Base-by-base conservation (phyloP, 2,888 invertebrate species). In the Erynnis tages region DNA sequence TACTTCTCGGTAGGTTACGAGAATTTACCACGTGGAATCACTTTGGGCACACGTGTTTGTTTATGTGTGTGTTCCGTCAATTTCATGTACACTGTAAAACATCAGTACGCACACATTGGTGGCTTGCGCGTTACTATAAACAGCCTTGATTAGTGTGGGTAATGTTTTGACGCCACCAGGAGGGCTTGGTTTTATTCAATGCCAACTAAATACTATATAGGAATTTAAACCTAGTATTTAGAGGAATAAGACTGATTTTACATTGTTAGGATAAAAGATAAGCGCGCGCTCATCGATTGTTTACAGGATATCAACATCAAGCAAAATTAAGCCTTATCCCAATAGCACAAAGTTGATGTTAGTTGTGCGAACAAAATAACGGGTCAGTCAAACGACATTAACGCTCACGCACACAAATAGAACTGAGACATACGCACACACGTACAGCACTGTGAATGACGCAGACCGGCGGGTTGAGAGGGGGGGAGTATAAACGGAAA, bases 391-490 rank as follows among this genome's bases (percentile, higher is more conserved):
- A 17, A 30, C 38, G 40, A 16, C 10, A n/a, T 10, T 29, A 34
- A 34, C 54, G 37, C n/a, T 29, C 32, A 56, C 58, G 10, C 62
- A 66, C 56, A 60, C 60, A 40, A 14, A 34, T 38, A 38, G 27
- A 38, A 38, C 7, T 10, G 7, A 23, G 32, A 34, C 19, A 47
- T 32, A 10, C 67, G 68, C 53, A 56, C 55, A 54, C 59, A 58
- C 62, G 59, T 59, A 65, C 60, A 61, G 16, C 37, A 46, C 41
- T 16, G 40, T 61, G 71, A 75, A 76, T 87, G 88, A 87, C 85
- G 86, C 73, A 76, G 59, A 62, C 57, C 60, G 60, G 56, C 56
- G 25, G 59, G 47, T 54, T 57, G 55, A 43, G 58, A 61, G 59
- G 48, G 62, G 61, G 56, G 56, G 62, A 67, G 68, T 55, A 58